Conservation (phyloP, 2,888 invertebrate genomes). For the Syrphus vitripennis region DNA sequence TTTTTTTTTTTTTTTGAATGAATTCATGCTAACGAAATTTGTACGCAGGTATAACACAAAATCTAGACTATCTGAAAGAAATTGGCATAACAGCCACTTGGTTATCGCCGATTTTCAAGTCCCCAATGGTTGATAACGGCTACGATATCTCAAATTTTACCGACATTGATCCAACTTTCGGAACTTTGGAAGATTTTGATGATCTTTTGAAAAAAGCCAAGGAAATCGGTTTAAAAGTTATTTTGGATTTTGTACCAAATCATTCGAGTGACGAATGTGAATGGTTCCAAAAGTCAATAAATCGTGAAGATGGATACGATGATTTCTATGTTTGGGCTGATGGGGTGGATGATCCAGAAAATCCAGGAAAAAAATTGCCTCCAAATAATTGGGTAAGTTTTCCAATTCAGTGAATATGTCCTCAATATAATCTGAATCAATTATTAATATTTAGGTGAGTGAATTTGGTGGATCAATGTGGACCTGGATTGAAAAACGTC, state of each 20-base stretch:
- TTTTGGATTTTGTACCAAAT: constrained; percentile 87
- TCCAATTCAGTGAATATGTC: too few species aligned
- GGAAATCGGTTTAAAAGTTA: constrained; percentile 82
- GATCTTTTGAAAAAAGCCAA: constrained; percentile 83
- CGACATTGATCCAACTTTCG: constrained; percentile 85
- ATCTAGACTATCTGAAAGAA: background rate
- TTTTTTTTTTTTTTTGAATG: too few species aligned
- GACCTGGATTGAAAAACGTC: constrained; percentile 83
- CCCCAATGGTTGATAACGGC: constrained; percentile 89
- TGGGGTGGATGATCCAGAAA: constrained; percentile 79
- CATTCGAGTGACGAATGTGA: constrained; percentile 90
- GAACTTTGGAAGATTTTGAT: constrained; percentile 86
- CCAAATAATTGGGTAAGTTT: constrained; percentile 77
- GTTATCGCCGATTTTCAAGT: constrained; percentile 88
- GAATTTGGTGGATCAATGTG: constrained; percentile 86
- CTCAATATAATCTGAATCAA: too few species aligned
- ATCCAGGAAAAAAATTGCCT: constrained; percentile 70
- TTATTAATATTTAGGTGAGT: too few species aligned
- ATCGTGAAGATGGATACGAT: constrained; percentile 84
- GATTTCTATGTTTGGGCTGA: constrained; percentile 91
- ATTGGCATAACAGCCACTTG: constrained; percentile 83
- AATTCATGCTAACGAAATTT: too few species aligned
- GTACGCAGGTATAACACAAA: background rate
- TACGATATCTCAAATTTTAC: constrained; percentile 89
- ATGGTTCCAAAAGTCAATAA: constrained; percentile 91